Base-by-base conservation (phyloP, 2,797 vertebrate genomes). In the Myioborus melanocephalus region DNA sequence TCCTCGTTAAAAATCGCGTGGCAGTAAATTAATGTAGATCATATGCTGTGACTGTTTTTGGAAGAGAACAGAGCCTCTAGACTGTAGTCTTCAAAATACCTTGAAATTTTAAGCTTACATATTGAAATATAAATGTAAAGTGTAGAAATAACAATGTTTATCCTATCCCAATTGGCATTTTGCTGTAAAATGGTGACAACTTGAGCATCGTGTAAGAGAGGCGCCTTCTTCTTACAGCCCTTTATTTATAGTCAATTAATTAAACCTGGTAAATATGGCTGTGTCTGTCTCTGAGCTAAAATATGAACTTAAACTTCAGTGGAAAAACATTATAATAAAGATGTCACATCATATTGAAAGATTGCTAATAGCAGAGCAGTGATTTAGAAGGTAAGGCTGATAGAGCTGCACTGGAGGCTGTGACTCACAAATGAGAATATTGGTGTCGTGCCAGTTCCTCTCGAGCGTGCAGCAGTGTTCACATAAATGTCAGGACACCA, bases 181-280 rank as follows among this genome's bases (percentile, higher is more conserved):
- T 94, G 47, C 50, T 90, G 61, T 79, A 37, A 96, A 88, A 77
- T 43, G 14, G 44, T 92, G 93, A 83, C 82, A 94, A 90, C 46
- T 89, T 68, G 79, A 95, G 70, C 32, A 27, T 39, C 0, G 3
- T 50, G 61, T 71, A 77, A 65, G 41, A 53, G 78, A 39, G 78
- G 78, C 3, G 22, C 17, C 70, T 76, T n/a, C 69, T 91, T 95
- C 93, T 88, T 70, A 65, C 90, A 95, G 53, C 71, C 56, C 52
- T 83, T 94, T 81, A 95, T 95, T 94, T 97, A 95, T 93, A 94
- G 93, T 94, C 89, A 91, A 93, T 91, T 96, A 96, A 94, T 96
- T 95, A 96, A 94, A 66, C 32, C 55, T 87, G 83, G 86, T 92
- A 94, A 94, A 95, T 94, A 96, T 13, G 49, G 44, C 52, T 80